Percentiles rank a stretch among this genome's conserved stretches.
Evolutionary conservation across 2,888 invertebrate genomes (phyloP).

Genomic region (Macropis europaea): DNA sequence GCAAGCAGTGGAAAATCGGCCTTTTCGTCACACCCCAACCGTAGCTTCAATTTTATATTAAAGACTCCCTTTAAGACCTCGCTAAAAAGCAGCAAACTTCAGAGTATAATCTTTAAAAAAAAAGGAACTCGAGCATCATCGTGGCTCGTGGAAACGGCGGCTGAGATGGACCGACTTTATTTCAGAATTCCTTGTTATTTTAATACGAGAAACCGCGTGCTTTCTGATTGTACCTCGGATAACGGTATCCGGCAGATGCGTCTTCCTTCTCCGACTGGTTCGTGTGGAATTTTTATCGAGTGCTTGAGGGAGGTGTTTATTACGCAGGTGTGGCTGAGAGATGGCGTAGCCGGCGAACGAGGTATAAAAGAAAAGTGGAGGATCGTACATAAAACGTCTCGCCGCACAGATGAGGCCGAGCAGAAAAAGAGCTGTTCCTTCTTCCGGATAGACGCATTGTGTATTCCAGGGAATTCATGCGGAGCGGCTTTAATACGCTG

Average conservation of each 20-base stretch:
- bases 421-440: conserved; percentile 46
- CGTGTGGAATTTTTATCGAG: conserved; percentile 57
- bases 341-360: conserved; percentile 45
- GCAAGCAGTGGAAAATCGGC: too few species aligned
- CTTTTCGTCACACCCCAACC: too few species aligned
- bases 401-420: conserved; percentile 31
- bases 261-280: conserved; percentile 24
- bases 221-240: too few species aligned
- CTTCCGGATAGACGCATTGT: neutral
- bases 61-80: too few species aligned
- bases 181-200: too few species aligned
- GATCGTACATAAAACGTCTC: conserved; percentile 54
- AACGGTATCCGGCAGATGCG: conserved; percentile 23
- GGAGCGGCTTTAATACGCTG: conserved; percentile 1
- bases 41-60: too few species aligned
- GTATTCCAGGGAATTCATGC: conserved; percentile 12
- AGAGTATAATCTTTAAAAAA: too few species aligned
- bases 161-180: too few species aligned
- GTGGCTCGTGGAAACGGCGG: too few species aligned
- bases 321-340: conserved; percentile 57
- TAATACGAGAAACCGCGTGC: too few species aligned
- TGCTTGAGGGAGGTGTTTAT: conserved; percentile 60
- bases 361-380: conserved; percentile 55
- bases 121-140: too few species aligned
- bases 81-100: too few species aligned